phyloP scores from a whole-genome alignment of 2,888 invertebrate species.

The Hypomecis punctinalis region DNA sequence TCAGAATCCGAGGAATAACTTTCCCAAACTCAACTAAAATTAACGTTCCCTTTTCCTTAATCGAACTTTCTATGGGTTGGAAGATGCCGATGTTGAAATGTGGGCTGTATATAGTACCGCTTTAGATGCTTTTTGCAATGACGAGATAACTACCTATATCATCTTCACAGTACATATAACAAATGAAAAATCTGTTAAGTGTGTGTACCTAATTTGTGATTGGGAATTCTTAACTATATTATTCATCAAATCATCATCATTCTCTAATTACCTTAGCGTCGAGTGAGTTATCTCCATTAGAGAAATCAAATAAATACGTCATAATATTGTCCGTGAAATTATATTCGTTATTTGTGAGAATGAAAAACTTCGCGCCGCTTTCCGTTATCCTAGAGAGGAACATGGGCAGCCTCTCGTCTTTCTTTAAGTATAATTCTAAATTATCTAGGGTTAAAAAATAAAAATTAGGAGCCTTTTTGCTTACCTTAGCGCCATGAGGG shows the following conservation, averaged over 20 bases:
- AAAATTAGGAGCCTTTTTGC: no score
- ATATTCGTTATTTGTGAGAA: constrained; percentile 98
- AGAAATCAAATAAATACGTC: constrained; percentile 96
- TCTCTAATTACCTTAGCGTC: constrained; percentile 73
- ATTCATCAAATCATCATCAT: no score
- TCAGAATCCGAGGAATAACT: constrained; percentile 1
- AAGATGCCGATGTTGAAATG: background rate
- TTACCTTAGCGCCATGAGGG: constrained; percentile 92
- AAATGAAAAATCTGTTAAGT: background rate
- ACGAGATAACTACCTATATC: background rate
- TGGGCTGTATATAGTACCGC: background rate
- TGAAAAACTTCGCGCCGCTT: constrained; percentile 96
- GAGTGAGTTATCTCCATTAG: no score
- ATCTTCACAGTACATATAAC: background rate
- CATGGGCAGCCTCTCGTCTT: constrained; percentile 95
- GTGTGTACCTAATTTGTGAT: no score
- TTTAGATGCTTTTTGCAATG: background rate
- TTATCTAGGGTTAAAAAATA: constrained; percentile 96
- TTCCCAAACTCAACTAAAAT: background rate
- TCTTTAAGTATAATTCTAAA: constrained; percentile 95
- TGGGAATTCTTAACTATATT: no score
- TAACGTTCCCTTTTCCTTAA: background rate
- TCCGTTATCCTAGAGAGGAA: constrained; percentile 94
- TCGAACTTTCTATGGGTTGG: background rate
- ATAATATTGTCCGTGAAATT: constrained; percentile 97